Conservation (phyloP, 2,797 vertebrate genomes). For the Cottoperca gobio region DNA sequence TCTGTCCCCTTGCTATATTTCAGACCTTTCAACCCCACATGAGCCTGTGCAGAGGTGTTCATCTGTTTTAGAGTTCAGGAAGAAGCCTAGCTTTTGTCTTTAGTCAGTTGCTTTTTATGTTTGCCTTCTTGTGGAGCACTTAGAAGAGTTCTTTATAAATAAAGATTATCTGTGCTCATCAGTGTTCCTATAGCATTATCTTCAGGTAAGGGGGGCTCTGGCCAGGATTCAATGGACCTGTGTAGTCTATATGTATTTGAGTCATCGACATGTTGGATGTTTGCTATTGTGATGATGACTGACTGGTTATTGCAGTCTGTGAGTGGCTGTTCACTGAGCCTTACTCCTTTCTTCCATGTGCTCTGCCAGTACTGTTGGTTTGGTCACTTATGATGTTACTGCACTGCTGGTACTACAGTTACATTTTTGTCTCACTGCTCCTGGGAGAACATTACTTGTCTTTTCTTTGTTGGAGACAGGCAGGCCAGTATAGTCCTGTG, state of each 20-base stretch:
- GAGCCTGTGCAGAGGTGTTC: not conserved
- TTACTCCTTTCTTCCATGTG: not conserved
- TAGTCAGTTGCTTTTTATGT: not conserved
- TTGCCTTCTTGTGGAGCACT: not conserved
- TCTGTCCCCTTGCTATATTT: not conserved
- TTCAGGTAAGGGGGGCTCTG: not conserved
- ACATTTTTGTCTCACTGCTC: not conserved
- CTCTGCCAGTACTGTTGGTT: not conserved
- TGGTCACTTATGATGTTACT: not conserved
- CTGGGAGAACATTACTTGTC: not conserved
- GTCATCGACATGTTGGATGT: not conserved
- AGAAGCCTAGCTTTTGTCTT: not conserved
- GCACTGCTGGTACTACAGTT: not conserved
- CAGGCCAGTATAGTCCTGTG: not conserved
- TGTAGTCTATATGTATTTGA: not conserved
- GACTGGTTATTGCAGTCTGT: not conserved
- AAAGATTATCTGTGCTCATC: not conserved
- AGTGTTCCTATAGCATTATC: not conserved
- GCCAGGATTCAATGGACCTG: not conserved
- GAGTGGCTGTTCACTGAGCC: not conserved
- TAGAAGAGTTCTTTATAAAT: not conserved
- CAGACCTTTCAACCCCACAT: not conserved
- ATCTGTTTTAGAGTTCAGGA: not conserved
- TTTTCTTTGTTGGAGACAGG: not conserved
- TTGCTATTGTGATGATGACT: not conserved